These are phyloP conservation scores for Nasonia oneida DNA, from an alignment of 2,888 invertebrate species.

Conservation along the genomic window DNA sequence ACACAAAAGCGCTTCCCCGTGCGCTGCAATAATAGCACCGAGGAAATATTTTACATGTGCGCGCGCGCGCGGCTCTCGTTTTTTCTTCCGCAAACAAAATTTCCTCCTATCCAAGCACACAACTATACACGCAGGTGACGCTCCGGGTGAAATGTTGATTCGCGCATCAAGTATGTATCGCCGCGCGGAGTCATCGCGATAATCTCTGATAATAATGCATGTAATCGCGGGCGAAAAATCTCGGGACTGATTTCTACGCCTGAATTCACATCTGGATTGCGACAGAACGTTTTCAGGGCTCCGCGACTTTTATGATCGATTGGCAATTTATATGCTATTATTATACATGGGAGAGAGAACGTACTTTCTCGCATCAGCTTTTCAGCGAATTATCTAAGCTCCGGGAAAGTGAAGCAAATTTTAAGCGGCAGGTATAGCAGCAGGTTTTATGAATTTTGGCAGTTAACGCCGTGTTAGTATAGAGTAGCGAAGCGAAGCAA, in stretches of 20 bases:
- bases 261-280: slow-evolving; percentile 24
- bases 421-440: not conserved
- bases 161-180: not conserved
- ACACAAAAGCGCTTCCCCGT: slow-evolving; percentile 21
- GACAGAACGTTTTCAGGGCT: not conserved
- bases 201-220: not conserved
- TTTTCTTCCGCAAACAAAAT: not conserved
- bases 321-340: not conserved
- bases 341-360: not conserved
- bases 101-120: not conserved
- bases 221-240: not conserved
- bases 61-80: not conserved
- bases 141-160: not conserved
- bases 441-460: slow-evolving; percentile 8
- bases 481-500: slow-evolving; percentile 17
- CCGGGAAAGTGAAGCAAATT: not conserved
- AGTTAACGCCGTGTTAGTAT: not conserved
- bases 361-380: not conserved
- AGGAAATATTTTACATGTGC: not conserved
- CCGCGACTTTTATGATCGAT: not conserved
- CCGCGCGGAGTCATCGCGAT: not conserved
- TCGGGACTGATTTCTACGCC: slow-evolving; percentile 3
- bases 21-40: slow-evolving; percentile 14
- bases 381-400: slow-evolving; percentile 8
- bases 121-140: not conserved